These are phyloP conservation scores for Stomatorhinus walkeri DNA, from an alignment of 2,797 vertebrate genomes.

Conservation along the genomic window DNA sequence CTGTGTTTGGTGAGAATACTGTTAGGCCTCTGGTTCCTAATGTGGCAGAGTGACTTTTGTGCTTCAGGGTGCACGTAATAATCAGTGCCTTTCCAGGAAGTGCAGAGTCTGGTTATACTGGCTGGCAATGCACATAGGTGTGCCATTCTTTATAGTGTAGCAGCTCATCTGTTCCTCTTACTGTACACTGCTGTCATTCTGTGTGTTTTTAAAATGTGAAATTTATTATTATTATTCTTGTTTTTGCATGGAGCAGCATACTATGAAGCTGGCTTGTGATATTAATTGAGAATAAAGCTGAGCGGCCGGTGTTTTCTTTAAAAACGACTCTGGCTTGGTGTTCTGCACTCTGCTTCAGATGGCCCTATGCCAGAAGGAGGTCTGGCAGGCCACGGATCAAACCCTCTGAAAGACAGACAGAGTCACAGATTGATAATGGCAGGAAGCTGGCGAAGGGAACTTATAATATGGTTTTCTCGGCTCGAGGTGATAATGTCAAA, in stretches of 20 bases:
- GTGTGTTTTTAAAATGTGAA: background rate
- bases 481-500: background rate
- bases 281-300: background rate
- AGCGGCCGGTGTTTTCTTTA: background rate
- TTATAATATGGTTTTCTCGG: conserved; percentile 14
- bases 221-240: background rate
- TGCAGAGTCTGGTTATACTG: background rate
- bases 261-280: background rate
- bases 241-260: background rate
- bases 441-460: background rate
- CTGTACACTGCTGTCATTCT: background rate
- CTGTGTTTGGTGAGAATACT: background rate
- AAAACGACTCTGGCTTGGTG: background rate
- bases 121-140: background rate
- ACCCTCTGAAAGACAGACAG: background rate
- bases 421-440: background rate
- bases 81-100: background rate
- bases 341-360: background rate
- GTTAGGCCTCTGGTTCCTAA: background rate
- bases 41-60: background rate
- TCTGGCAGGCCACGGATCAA: background rate
- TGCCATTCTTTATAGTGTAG: no score
- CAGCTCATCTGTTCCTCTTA: background rate
- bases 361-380: background rate
- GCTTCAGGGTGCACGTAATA: background rate